Base-by-base conservation (phyloP, 2,113 vertebrate species). In the Cyanocitta stelleri region DNA sequence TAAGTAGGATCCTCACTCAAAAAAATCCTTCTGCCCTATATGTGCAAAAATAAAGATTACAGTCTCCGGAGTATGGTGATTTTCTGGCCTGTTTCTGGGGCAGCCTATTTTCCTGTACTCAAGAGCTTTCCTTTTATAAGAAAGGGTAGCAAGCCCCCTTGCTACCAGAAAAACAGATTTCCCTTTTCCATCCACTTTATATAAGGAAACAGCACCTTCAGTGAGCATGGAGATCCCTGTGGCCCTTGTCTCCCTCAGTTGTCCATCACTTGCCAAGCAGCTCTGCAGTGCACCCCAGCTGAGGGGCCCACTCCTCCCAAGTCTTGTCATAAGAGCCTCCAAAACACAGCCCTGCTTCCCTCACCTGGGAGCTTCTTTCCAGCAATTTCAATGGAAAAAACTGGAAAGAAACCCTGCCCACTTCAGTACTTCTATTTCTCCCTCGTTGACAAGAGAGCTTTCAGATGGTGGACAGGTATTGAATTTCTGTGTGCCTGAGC, bases 71-170 rank as follows among this genome's bases (percentile, higher is more conserved):
- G 85, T 41, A 67, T 2, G 7, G 58, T 93, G 77, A 77, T 82
- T 96, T 94, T 91, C 85, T 94, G 86, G 76, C 71, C 84, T 2
- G 9, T 95, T 94, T 97, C 81, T 96, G 91, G 94, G 91, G 83
- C 89, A 93, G 66, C 89, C 87, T 94, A 94, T 73, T 97, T 94
- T 94, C 58, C 62, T 73, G 29, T 51, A 49, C 81, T 85, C 29
- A 32, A 56, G 77, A 87, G 32, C 66, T 74, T 84, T 95, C 37
- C 29, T 64, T 92, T 88, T n/a, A 39, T 81, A 79, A 44, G 46
- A 73, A 66, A 73, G 41, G 10, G 37, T 84, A 86, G 29, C 48
- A 81, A 64, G 9, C 13, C 32, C 81, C 46, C 35, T 54, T 54
- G 29, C 52, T 54, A 54, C 52, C 52, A 54, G 16, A 54, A 54